Evolutionary conservation across 2,888 invertebrate species (phyloP).

Genomic region (Ischnus inquisitorius): DNA sequence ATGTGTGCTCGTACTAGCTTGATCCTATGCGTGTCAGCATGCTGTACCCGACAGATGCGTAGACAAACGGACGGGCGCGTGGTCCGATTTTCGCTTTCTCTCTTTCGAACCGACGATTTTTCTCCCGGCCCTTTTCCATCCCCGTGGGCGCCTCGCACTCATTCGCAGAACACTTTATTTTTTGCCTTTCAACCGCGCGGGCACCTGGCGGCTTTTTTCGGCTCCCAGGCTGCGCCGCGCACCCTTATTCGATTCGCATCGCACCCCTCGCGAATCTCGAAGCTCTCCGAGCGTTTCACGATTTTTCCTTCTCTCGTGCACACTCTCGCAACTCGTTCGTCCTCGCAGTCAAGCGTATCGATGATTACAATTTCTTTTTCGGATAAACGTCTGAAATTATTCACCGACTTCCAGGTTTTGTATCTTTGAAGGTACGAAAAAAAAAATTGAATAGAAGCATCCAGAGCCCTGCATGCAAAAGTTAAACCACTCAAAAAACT

Average conservation of each 20-base stretch:
- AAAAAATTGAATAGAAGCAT: background rate
- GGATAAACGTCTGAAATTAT: background rate
- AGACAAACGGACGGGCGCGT: slow-evolving; percentile 70
- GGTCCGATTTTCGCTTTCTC: slow-evolving; percentile 71
- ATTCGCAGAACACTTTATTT: slow-evolving; percentile 42
- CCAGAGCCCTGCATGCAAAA: too few species aligned
- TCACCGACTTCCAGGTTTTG: background rate
- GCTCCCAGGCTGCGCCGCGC: slow-evolving; percentile 49
- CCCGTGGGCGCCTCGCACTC: slow-evolving; percentile 32
- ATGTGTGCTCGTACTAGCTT: slow-evolving; percentile 37
- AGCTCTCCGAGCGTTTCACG: slow-evolving; percentile 42
- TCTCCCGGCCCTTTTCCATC: slow-evolving; percentile 52
- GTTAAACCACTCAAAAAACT: too few species aligned
- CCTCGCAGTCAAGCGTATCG: background rate
- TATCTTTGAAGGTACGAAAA: background rate
- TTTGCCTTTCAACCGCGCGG: slow-evolving; percentile 45
- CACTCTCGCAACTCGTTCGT: background rate
- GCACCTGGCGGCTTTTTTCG: slow-evolving; percentile 65
- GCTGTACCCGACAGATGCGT: slow-evolving; percentile 79
- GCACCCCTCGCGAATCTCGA: slow-evolving; percentile 53
- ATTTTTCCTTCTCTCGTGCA: slow-evolving; percentile 28
- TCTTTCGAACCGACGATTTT: slow-evolving; percentile 54
- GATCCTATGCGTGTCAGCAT: slow-evolving; percentile 25
- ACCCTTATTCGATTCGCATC: slow-evolving; percentile 53
- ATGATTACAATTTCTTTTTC: background rate